phyloP scores from a whole-genome alignment of 2,113 vertebrate species.

The Paralichthys olivaceus region DNA sequence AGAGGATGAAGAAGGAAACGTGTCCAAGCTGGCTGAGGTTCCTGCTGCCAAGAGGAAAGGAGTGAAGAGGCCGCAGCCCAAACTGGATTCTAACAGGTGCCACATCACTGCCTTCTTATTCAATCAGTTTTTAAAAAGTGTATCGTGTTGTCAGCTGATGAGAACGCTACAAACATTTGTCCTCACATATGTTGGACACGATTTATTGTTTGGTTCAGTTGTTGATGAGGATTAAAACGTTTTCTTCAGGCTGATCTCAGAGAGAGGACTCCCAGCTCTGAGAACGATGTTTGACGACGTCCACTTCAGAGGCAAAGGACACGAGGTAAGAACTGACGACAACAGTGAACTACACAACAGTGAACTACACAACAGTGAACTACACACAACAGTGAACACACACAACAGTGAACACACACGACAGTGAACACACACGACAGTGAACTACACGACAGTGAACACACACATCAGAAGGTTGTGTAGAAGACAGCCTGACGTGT shows the following conservation, averaged over 20 bases:
- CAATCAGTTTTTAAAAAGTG: no score
- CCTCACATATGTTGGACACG: no score
- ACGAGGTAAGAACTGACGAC: conserved; percentile 85
- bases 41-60: conserved; percentile 80
- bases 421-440: no score
- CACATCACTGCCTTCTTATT: neutral
- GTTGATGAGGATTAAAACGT: neutral
- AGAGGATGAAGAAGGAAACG: conserved; percentile 76
- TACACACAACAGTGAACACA: no score
- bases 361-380: no score
- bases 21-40: conserved; percentile 83
- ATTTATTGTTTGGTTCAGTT: neutral
- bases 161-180: no score
- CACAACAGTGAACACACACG: no score
- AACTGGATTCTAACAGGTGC: conserved; percentile 86
- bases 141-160: no score
- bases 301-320: conserved; percentile 93
- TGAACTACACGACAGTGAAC: no score
- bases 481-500: neutral
- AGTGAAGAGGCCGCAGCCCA: conserved; percentile 89
- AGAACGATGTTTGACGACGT: conserved; percentile 87
- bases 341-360: no score
- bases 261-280: conserved; percentile 92
- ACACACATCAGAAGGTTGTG: neutral
- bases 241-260: conserved; percentile 87